Conservation (phyloP, 2,113 vertebrate genomes). For the Tapirus terrestris region DNA sequence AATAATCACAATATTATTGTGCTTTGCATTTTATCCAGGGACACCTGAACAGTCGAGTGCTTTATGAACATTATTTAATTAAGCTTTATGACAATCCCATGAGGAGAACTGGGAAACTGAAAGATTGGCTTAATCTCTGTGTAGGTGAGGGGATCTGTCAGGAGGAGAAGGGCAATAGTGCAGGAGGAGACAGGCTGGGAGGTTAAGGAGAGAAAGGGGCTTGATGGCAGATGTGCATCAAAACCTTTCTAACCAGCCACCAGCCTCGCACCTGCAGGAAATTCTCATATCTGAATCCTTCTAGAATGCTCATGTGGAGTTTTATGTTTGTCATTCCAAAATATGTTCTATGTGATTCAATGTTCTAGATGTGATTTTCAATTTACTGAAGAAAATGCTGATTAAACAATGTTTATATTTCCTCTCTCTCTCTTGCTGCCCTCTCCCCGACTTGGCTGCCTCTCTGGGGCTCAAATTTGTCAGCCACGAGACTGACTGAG, state of each 20-base stretch:
- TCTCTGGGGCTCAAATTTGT: neutral
- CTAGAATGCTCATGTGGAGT: neutral
- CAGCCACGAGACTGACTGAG: neutral
- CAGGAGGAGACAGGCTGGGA: neutral
- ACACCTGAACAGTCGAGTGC: constrained; percentile 53
- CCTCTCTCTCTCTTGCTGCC: neutral
- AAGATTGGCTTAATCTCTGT: neutral
- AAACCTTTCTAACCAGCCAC: neutral
- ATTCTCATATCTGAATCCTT: neutral
- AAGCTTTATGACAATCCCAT: constrained; percentile 30
- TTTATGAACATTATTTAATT: constrained; percentile 71
- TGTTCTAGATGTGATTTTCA: neutral
- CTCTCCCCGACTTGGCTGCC: accelerated
- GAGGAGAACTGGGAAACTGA: constrained; percentile 33
- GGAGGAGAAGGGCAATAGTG: neutral
- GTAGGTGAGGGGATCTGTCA: neutral
- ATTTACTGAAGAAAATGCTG: neutral
- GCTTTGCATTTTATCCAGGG: constrained; percentile 69
- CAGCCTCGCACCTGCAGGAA: neutral
- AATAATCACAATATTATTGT: constrained; percentile 67
- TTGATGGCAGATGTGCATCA: neutral
- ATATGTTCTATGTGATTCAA: neutral
- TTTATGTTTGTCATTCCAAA: neutral
- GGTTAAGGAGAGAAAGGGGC: no score
- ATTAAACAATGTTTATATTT: neutral